Evolutionary conservation across 2,113 vertebrate species (phyloP), one percentile per base, ranked within the genome.

Genomic region (Peromyscus californicus): DNA sequence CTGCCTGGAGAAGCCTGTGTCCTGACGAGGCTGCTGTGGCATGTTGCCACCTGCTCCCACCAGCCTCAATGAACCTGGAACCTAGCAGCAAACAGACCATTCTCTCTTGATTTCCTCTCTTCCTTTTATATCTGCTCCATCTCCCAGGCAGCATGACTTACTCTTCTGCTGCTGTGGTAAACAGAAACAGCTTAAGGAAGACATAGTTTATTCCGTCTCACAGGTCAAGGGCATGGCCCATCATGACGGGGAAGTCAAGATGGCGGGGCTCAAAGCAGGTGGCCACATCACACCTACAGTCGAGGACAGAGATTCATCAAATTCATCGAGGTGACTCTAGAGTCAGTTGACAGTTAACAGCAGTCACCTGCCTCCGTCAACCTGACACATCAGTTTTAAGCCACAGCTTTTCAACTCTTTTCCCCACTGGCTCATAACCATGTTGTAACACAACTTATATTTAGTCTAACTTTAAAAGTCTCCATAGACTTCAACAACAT

Each of bases 91-190:
- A 42, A 26, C 39, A 31, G 0, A 36, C 26, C 33, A 61, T 42
- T 61, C 21, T 19, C 6, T 29, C 5, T 4, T 13, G 24, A n/a
- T 76, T 29, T n/a, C 57, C 45, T 4, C 19, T 11, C 0, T 4
- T 39, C n/a, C 13, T 31, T 76, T 63, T 26, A 7, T 33, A 1
- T 72, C 45, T 22, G 2, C 2, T 36, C 63, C 7, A 2, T 33
- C n/a, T 78, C 79, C 74, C 2, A 8, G 79, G 63, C 2, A 11
- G 21, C 31, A 33, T 11, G 17, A 33, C 9, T 48, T 63, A 9
- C 57, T 61, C 31, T 9, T 48, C 84, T 86, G 39, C 22, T 36
- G 16, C 83, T 67, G 63, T 86, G 61, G 42, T 48, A 19, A 67
- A 67, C 42, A 67, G 42, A 48, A 54, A 86, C 29, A 36, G 19